These are phyloP conservation scores for Danionella cerebrum DNA, from an alignment of 2,113 vertebrate genomes.

Conservation along the genomic window DNA sequence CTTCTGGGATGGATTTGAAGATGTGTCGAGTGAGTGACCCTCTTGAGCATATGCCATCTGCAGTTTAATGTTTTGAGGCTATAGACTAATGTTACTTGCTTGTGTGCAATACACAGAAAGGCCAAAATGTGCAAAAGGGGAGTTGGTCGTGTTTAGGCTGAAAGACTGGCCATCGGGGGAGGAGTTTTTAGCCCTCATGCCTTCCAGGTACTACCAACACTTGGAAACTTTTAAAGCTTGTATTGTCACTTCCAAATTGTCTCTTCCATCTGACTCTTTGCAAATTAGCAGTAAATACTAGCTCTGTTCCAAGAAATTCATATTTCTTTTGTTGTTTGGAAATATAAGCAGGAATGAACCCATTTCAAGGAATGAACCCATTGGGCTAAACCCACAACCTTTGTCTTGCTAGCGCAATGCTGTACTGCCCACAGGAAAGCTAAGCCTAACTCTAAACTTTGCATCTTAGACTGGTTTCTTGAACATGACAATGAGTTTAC, in stretches of 20 bases:
- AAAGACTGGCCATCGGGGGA: constrained; percentile 43
- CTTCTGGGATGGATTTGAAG: constrained; percentile 90
- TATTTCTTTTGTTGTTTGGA: no score
- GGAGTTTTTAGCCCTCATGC: constrained; percentile 40
- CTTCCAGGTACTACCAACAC: constrained; percentile 27
- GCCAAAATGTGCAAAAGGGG: constrained; percentile 31
- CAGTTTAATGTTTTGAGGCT: background rate
- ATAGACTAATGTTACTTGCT: no score
- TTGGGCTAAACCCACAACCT: no score
- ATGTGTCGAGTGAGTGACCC: constrained; percentile 70
- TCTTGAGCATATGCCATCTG: background rate
- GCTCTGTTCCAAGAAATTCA: no score
- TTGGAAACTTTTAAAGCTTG: background rate
- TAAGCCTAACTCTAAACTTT: no score
- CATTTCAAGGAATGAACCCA: no score
- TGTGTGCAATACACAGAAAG: constrained; percentile 25
- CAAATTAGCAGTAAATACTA: background rate
- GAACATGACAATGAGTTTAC: no score
- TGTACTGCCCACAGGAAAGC: no score
- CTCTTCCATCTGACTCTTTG: background rate
- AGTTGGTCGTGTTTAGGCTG: constrained; percentile 33
- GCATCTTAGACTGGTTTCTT: no score
- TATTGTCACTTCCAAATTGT: background rate
- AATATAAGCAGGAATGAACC: no score
- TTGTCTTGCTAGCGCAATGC: no score